Percentiles rank a stretch among this genome's conserved stretches.
Evolutionary conservation across 2,113 vertebrate genomes (phyloP).

Genomic region (Setophaga coronata): DNA sequence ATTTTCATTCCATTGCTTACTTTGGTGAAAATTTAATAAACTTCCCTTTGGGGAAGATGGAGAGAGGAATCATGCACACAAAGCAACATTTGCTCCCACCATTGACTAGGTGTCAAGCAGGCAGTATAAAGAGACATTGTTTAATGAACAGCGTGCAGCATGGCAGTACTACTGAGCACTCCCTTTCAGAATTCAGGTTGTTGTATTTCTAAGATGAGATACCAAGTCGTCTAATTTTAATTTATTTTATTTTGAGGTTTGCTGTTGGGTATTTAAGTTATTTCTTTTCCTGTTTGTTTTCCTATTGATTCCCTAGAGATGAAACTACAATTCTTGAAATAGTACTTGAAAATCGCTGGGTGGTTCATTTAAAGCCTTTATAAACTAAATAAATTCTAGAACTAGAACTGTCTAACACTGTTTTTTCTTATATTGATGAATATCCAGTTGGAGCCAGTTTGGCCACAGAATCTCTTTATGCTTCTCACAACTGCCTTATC

Average conservation of each 20-base stretch:
- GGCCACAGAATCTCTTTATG: neutral
- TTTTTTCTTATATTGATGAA: conserved; percentile 24
- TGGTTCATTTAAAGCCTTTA: neutral
- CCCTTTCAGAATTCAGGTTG: neutral
- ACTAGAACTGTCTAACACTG: neutral
- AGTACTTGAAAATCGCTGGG: accelerated
- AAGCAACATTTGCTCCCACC: neutral
- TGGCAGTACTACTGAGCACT: neutral
- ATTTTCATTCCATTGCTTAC: neutral
- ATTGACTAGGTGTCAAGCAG: neutral
- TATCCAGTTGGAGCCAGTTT: neutral
- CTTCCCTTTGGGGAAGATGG: neutral
- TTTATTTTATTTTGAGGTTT: neutral
- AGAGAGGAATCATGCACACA: neutral
- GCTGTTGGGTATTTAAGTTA: neutral
- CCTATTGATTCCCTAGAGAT: neutral
- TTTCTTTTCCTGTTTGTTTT: neutral
- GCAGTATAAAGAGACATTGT: neutral
- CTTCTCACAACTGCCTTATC: neutral
- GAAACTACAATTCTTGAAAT: neutral
- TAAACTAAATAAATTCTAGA: neutral
- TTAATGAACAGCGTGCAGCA: neutral
- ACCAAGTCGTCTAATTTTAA: neutral
- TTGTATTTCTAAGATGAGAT: neutral
- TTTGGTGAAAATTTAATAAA: neutral